phyloP scores from a whole-genome alignment of 2,888 invertebrate species.

The Coenonympha arcania region DNA sequence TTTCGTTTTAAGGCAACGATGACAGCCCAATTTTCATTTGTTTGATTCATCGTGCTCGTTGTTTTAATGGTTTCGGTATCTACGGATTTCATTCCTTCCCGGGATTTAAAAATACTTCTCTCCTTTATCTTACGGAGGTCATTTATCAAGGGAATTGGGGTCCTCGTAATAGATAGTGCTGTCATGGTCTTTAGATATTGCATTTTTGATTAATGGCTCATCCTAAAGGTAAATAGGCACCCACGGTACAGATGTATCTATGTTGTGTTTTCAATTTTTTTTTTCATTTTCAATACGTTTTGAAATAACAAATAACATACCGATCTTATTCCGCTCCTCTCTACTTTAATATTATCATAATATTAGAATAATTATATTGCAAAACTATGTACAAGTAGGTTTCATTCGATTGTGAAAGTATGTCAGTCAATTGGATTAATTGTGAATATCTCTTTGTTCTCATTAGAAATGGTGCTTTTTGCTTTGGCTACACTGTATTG shows the following conservation, averaged over 20 bases:
- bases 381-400: too few relatives aligned
- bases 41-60: conserved; percentile 54
- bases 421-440: too few relatives aligned
- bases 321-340: too few relatives aligned
- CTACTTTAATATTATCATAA: background rate
- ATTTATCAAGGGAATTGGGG: conserved; percentile 52
- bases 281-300: background rate
- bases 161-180: conserved; percentile 44
- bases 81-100: conserved; percentile 40
- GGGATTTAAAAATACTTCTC: conserved; percentile 46
- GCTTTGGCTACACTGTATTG: too few relatives aligned
- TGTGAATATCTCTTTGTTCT: too few relatives aligned
- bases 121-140: conserved; percentile 44
- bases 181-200: conserved; percentile 31
- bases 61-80: conserved; percentile 47
- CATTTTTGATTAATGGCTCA: conserved; percentile 21
- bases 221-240: background rate
- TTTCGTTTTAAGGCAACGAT: conserved; percentile 43
- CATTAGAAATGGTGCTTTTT: too few relatives aligned
- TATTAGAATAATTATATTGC: background rate
- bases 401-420: too few relatives aligned
- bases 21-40: too few relatives aligned
- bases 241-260: background rate
- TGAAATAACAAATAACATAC: too few relatives aligned
- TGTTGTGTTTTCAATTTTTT: background rate